Evolutionary conservation across 2,797 vertebrate genomes (phyloP), one percentile per base, ranked within the genome.

Genomic region (Poliocrania exsul): DNA sequence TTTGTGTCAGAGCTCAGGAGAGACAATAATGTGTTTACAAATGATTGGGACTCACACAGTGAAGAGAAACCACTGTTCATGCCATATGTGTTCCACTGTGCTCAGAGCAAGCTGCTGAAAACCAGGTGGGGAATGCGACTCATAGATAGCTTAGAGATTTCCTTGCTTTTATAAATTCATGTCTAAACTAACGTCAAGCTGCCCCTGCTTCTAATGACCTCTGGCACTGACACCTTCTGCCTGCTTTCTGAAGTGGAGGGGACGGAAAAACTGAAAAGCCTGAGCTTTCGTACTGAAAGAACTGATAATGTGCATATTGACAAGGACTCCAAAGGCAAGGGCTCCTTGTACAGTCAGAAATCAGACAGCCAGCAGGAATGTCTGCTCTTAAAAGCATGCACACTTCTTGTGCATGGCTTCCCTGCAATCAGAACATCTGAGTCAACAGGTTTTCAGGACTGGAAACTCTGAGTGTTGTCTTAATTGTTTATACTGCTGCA

Each of bases 401-500:
- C 87, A 92, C 91, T 96, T 93, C 96, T 95, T 96, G 95, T 94
- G 84, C 94, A 97, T 77, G 91, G 93, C 86, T 98, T 97, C 97
- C 96, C 97, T 97, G 97, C 97, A 98, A 97, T 97, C 92, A 98
- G 95, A 98, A 97, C 97, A 97, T 98, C 97, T 98, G 98, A 98
- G 97, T 98, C 98, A 98, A 98, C 98, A 98, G 98, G 98, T 98
- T 98, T 98, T 98, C 97, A 97, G 97, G 97, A 97, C 91, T 98
- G 98, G 98, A 98, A 98, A 98, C 96, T 98, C 96, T 98, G 97
- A 98, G 96, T 95, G 96, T 97, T 97, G 97, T 96, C 97, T 97
- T 98, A 96, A 98, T 98, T 98, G 98, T 98, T 98, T 98, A 98
- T 98, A 98, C 92, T 97, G 90, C 97, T 95, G 96, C 86, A 79